phyloP scores from a whole-genome alignment of 2,888 invertebrate genomes.

The Drosophila aldrichi region DNA sequence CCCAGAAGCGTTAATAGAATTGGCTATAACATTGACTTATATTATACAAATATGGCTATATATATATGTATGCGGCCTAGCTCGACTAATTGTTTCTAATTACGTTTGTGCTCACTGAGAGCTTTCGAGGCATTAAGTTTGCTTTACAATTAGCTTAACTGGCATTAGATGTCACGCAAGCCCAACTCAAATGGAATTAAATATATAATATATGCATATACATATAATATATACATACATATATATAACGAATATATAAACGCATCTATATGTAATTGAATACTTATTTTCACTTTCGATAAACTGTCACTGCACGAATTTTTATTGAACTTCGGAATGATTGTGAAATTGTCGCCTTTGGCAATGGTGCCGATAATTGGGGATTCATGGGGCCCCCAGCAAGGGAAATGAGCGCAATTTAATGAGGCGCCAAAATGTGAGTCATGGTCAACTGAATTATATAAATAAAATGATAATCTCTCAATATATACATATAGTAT shows the following conservation, averaged over 20 bases:
- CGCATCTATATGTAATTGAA: constrained; percentile 1
- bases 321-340: constrained; percentile 19
- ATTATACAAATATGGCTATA: neutral
- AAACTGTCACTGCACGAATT: constrained; percentile 24
- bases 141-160: constrained; percentile 3
- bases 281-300: constrained; percentile 42
- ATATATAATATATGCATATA: constrained; percentile 1
- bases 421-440: constrained; percentile 49
- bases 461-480: constrained; percentile 33
- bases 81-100: constrained; percentile 3
- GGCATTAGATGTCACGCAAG: constrained; percentile 27
- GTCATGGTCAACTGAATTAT: constrained; percentile 55
- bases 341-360: constrained; percentile 45
- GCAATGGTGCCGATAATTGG: constrained; percentile 45
- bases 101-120: constrained; percentile 7
- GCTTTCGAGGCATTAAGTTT: constrained; percentile 22
- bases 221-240: neutral
- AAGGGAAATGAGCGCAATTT: constrained; percentile 30
- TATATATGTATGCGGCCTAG: neutral
- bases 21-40: neutral
- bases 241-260: neutral
- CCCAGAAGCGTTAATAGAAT: neutral
- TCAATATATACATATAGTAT: neutral
- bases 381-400: constrained; percentile 21
- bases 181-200: constrained; percentile 18